Conservation (phyloP, 2,888 invertebrate species). For the Cyclophora punctaria region DNA sequence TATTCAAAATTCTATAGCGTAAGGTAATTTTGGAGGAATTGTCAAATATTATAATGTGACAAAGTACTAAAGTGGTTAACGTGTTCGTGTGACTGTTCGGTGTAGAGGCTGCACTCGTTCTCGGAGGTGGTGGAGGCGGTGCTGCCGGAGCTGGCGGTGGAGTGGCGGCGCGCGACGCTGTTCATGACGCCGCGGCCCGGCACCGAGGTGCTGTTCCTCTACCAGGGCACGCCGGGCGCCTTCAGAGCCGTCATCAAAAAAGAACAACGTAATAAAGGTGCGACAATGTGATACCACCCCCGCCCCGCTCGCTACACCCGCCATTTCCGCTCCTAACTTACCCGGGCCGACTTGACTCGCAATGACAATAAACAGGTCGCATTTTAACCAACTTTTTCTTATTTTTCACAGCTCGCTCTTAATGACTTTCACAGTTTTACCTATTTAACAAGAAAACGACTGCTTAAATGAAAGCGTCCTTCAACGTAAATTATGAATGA, state of each 20-base stretch:
- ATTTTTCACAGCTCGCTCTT: constrained; percentile 43
- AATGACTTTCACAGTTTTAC: constrained; percentile 49
- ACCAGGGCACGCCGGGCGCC: constrained; percentile 41
- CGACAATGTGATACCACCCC: constrained; percentile 30
- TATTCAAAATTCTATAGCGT: too few species aligned
- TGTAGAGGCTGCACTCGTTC: constrained; percentile 40
- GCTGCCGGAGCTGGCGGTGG: constrained; percentile 29
- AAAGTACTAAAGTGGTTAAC: too few species aligned
- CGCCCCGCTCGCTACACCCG: constrained; percentile 33
- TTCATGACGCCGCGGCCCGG: constrained; percentile 54
- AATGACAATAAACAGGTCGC: constrained; percentile 65
- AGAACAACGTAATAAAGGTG: constrained; percentile 46
- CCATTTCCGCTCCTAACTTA: constrained; percentile 67
- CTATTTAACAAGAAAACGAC: constrained; percentile 12
- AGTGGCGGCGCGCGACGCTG: constrained; percentile 46
- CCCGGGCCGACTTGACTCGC: constrained; percentile 52
- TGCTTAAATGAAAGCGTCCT: constrained; percentile 7
- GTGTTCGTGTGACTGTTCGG: too few species aligned
- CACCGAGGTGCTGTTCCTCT: constrained; percentile 41
- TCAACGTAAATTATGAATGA: constrained; percentile 3
- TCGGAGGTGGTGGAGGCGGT: constrained; percentile 34
- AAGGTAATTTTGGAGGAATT: too few species aligned
- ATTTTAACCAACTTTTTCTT: constrained; percentile 50
- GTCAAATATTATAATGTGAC: too few species aligned
- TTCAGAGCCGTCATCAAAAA: constrained; percentile 47